phyloP scores from a whole-genome alignment of 2,113 vertebrate genomes.

The Oreochromis tanganicae region DNA sequence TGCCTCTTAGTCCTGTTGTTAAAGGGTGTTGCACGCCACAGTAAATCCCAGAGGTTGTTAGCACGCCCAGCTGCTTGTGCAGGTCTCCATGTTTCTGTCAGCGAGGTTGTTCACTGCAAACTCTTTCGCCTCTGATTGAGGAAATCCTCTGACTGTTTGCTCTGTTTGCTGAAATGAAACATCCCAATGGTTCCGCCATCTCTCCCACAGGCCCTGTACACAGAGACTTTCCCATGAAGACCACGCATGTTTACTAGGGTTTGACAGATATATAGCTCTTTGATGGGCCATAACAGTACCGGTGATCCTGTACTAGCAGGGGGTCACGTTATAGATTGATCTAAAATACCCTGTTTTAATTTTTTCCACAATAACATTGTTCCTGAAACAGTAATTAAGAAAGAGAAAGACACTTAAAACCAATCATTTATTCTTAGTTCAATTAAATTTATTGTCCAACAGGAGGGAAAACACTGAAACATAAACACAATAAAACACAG shows the following conservation, averaged over 20 bases:
- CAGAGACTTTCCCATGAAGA: slow-evolving; percentile 70
- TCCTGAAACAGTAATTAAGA: neutral
- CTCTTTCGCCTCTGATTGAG: slow-evolving; percentile 75
- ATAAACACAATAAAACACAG: neutral
- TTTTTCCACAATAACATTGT: neutral
- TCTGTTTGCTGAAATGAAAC: slow-evolving; percentile 61
- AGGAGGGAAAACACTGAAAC: neutral
- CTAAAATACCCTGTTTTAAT: neutral
- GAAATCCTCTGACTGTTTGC: slow-evolving; percentile 79
- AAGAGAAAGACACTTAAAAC: neutral
- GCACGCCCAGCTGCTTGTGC: slow-evolving; percentile 63
- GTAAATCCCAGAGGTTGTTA: slow-evolving; percentile 73
- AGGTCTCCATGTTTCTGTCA: slow-evolving; percentile 76
- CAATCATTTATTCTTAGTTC: neutral
- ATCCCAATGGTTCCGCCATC: slow-evolving; percentile 69
- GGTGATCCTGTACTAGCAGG: neutral
- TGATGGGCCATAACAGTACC: slow-evolving; percentile 12
- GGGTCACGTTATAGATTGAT: neutral
- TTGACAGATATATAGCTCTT: slow-evolving; percentile 56
- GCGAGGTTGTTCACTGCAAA: slow-evolving; percentile 73
- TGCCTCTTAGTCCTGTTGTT: neutral
- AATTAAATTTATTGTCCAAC: neutral
- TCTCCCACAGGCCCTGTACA: slow-evolving; percentile 53
- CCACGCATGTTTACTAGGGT: slow-evolving; percentile 43
- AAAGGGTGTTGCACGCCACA: slow-evolving; percentile 48